These are phyloP conservation scores for Mesochorus sp. DNA, from an alignment of 2,888 invertebrate genomes.

Conservation along the genomic window DNA sequence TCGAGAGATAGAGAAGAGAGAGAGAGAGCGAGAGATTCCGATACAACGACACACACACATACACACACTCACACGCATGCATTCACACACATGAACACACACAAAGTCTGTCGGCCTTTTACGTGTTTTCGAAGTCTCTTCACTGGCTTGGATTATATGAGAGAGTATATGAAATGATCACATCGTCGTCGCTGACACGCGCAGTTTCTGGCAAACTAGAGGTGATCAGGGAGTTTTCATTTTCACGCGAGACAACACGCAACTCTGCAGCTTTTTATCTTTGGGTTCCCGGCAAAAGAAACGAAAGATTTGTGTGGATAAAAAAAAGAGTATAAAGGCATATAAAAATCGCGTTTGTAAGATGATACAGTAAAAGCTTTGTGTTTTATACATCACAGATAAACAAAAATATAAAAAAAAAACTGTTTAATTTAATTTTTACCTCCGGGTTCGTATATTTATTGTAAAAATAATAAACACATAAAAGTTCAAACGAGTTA, in stretches of 20 bases:
- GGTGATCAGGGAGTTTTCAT: constrained; percentile 45
- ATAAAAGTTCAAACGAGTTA: too few species aligned
- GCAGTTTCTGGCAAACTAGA: constrained; percentile 27
- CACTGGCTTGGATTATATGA: constrained; percentile 31
- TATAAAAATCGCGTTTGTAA: not conserved
- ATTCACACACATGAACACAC: not conserved
- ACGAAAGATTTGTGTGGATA: not conserved
- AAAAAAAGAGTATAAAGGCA: not conserved
- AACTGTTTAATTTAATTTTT: too few species aligned
- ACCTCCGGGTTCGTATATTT: too few species aligned
- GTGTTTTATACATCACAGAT: too few species aligned
- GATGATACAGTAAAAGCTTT: not conserved
- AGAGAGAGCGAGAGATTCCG: constrained; percentile 5
- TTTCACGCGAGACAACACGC: constrained; percentile 47
- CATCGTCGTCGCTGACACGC: constrained; percentile 22
- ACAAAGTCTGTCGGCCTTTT: constrained; percentile 23
- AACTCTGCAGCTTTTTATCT: constrained; percentile 42
- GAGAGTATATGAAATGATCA: not conserved
- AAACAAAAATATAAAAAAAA: too few species aligned
- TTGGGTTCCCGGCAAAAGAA: not conserved
- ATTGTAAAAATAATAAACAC: too few species aligned
- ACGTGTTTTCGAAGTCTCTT: constrained; percentile 32
- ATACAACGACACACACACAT: too few species aligned
- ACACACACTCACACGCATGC: too few species aligned
- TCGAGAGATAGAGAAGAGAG: constrained; percentile 27